A percentile compares a stretch with the other conserved stretches of the same genome.
phyloP scores from a whole-genome alignment of 2,797 vertebrate genomes.

The Manis javanica region DNA sequence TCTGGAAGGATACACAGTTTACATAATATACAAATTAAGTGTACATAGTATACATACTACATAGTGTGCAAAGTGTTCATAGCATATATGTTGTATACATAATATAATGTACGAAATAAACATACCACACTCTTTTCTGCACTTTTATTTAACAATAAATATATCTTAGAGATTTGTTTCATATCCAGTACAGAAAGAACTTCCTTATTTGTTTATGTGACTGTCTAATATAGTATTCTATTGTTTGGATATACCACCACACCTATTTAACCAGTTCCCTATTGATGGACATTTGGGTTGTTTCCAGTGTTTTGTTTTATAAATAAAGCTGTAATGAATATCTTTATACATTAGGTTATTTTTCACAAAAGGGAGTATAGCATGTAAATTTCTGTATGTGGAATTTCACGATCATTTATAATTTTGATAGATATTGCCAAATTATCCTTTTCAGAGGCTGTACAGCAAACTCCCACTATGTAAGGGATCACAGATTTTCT shows the following conservation, averaged over 20 bases:
- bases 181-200: neutral
- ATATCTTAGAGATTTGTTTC: neutral
- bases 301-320: conserved; percentile 62
- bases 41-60: neutral
- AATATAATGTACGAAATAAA: neutral
- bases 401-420: neutral
- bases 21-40: conserved; percentile 18
- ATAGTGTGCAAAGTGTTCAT: neutral
- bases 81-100: neutral
- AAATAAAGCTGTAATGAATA: conserved; percentile 32
- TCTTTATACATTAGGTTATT: neutral
- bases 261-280: conserved; percentile 47
- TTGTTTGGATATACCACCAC: neutral
- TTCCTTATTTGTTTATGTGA: conserved; percentile 39
- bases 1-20: neutral
- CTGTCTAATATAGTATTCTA: neutral
- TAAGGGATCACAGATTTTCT: neutral
- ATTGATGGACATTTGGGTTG: conserved; percentile 27
- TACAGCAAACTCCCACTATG: neutral
- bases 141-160: neutral
- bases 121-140: neutral
- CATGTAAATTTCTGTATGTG: neutral
- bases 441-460: neutral
- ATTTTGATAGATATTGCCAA: neutral
- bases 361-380: neutral